Evolutionary conservation across 2,888 invertebrate genomes (phyloP).

Genomic region (Chrysolina americana): DNA sequence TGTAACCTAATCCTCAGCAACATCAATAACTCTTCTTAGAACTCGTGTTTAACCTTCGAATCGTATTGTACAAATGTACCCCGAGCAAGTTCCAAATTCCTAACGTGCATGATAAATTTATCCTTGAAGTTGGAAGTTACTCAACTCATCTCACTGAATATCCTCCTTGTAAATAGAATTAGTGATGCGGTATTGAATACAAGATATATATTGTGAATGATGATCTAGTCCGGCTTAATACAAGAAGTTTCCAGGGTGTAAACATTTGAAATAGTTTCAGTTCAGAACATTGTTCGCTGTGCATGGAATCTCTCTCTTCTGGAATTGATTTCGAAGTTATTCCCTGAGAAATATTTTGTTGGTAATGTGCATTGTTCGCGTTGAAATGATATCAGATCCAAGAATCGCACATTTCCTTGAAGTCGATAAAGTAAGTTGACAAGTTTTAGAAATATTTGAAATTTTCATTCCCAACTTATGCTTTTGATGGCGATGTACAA

Average conservation of each 20-base stretch:
- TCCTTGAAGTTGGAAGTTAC: constrained; percentile 5
- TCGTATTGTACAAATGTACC: neutral
- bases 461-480: too few relatives aligned
- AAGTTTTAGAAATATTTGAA: too few relatives aligned
- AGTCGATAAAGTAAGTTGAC: too few relatives aligned
- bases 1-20: neutral
- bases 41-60: neutral
- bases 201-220: neutral
- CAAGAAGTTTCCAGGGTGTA: constrained; percentile 12
- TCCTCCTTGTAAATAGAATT: neutral
- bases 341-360: neutral
- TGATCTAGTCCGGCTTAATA: neutral
- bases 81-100: neutral
- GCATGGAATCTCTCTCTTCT: neutral
- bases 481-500: too few relatives aligned
- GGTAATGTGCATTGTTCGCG: neutral
- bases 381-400: too few relatives aligned
- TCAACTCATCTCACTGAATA: constrained; percentile 10
- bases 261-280: neutral
- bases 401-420: too few relatives aligned
- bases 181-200: neutral
- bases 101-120: constrained; percentile 1
- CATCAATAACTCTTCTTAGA: neutral
- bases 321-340: neutral
- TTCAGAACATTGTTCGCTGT: neutral